Evolutionary conservation across 2,797 vertebrate genomes (phyloP).

Genomic region (Bovichtus variegatus): DNA sequence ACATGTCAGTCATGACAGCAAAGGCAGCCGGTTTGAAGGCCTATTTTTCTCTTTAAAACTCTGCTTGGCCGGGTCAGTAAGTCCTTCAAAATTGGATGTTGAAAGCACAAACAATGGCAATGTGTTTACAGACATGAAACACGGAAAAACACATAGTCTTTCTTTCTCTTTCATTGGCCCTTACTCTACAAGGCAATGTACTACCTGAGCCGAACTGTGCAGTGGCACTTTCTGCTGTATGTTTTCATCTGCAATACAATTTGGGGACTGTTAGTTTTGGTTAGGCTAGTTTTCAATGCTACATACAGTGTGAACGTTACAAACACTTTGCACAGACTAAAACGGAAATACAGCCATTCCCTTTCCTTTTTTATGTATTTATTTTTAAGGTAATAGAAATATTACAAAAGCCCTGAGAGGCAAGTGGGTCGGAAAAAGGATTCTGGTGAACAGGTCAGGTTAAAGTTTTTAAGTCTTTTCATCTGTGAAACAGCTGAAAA

Average conservation of each 20-base stretch:
- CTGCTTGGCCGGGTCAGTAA: slow-evolving; percentile 32
- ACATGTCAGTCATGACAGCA: slow-evolving; percentile 57
- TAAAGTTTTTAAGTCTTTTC: too few relatives aligned
- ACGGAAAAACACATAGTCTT: neutral
- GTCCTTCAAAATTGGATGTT: slow-evolving; percentile 44
- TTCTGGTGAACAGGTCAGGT: too few relatives aligned
- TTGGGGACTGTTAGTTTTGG: slow-evolving; percentile 43
- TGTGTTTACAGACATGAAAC: neutral
- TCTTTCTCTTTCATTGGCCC: neutral
- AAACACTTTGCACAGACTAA: slow-evolving; percentile 60
- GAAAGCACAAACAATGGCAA: slow-evolving; percentile 15
- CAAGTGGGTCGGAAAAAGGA: too few relatives aligned
- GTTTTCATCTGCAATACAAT: slow-evolving; percentile 27
- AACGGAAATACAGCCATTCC: slow-evolving; percentile 33
- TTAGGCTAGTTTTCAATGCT: slow-evolving; percentile 69
- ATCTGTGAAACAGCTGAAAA: too few relatives aligned
- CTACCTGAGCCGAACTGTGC: slow-evolving; percentile 51
- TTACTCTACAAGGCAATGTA: slow-evolving; percentile 1
- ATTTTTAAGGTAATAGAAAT: slow-evolving; percentile 12
- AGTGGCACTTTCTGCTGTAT: neutral
- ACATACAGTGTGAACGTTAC: slow-evolving; percentile 55
- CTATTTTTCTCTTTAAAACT: slow-evolving; percentile 42
- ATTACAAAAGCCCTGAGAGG: too few relatives aligned
- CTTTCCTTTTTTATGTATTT: slow-evolving; percentile 8
- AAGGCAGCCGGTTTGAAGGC: slow-evolving; percentile 36